Evolutionary conservation across 2,797 vertebrate genomes (phyloP).

Genomic region (Pseudocheirus occidentalis): DNA sequence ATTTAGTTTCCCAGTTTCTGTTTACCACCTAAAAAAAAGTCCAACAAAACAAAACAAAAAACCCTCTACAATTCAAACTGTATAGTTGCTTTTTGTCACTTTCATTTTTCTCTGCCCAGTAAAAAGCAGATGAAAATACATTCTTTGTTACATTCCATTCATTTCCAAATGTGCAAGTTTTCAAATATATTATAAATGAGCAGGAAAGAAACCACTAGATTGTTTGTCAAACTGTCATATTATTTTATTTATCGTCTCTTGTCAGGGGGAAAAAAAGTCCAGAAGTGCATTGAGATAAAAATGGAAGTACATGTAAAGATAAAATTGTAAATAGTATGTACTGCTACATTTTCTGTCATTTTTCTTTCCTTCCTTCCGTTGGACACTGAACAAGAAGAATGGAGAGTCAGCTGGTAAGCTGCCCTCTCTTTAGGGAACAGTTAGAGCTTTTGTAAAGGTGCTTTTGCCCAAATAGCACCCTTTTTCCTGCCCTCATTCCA

Average conservation of each 20-base stretch:
- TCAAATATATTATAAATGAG: constrained; percentile 51
- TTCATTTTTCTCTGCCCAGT: constrained; percentile 62
- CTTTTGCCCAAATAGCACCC: accelerated
- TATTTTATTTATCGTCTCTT: constrained; percentile 61
- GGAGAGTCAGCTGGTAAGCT: not conserved
- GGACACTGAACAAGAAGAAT: constrained; percentile 24
- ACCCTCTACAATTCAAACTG: constrained; percentile 7
- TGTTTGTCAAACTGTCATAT: constrained; percentile 42
- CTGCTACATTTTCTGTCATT: constrained; percentile 52
- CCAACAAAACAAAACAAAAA: not conserved
- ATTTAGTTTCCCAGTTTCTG: not conserved
- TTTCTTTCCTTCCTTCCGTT: constrained; percentile 46
- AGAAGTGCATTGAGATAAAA: constrained; percentile 63
- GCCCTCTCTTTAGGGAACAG: not conserved
- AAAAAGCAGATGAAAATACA: constrained; percentile 47
- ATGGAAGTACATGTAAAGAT: constrained; percentile 31
- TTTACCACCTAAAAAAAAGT: not conserved
- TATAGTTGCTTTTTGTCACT: constrained; percentile 53
- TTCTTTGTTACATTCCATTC: constrained; percentile 46
- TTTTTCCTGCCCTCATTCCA: not conserved
- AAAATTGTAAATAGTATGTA: constrained; percentile 50
- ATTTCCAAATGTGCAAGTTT: constrained; percentile 56
- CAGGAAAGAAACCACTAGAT: constrained; percentile 33
- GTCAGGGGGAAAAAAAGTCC: constrained; percentile 33
- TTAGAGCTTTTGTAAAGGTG: not conserved